Percentiles rank a stretch among this genome's conserved stretches.
Evolutionary conservation across 2,797 vertebrate species (phyloP).

Genomic region (Poecilia picta): DNA sequence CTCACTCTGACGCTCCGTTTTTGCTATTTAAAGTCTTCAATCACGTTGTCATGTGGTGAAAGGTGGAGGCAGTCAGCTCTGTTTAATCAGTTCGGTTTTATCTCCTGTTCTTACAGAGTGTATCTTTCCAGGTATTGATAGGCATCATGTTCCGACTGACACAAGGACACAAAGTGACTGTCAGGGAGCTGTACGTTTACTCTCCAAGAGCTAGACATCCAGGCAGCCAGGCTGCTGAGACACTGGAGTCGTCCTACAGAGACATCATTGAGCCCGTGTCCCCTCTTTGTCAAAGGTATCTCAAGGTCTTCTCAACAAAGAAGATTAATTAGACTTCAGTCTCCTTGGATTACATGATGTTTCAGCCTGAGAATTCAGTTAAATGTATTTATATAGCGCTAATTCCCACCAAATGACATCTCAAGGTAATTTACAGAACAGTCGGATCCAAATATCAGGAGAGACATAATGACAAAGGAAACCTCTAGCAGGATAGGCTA

Average conservation of each 20-base stretch:
- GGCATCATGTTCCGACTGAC: constrained; percentile 49
- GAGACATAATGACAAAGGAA: neutral
- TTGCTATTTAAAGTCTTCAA: constrained; percentile 68
- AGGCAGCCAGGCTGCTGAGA: constrained; percentile 63
- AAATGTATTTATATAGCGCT: neutral
- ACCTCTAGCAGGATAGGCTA: neutral
- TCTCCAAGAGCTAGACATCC: constrained; percentile 66
- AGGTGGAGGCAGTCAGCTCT: constrained; percentile 60
- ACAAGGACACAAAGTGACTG: constrained; percentile 65
- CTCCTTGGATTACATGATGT: constrained; percentile 46
- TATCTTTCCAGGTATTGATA: constrained; percentile 69
- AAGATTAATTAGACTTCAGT: constrained; percentile 40
- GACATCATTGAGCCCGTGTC: constrained; percentile 29
- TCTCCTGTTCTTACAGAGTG: constrained; percentile 47
- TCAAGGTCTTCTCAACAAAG: constrained; percentile 56
- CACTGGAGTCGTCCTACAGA: constrained; percentile 56
- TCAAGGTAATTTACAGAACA: neutral
- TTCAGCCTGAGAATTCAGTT: constrained; percentile 31
- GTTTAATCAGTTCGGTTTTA: constrained; percentile 70
- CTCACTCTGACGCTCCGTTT: constrained; percentile 42
- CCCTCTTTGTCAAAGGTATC: constrained; percentile 43
- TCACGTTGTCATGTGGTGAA: constrained; percentile 71
- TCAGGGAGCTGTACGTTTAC: constrained; percentile 47
- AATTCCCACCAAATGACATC: neutral
- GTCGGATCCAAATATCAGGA: neutral